Conservation (phyloP, 2,797 vertebrate genomes). For the Diplodus puntazzo region DNA sequence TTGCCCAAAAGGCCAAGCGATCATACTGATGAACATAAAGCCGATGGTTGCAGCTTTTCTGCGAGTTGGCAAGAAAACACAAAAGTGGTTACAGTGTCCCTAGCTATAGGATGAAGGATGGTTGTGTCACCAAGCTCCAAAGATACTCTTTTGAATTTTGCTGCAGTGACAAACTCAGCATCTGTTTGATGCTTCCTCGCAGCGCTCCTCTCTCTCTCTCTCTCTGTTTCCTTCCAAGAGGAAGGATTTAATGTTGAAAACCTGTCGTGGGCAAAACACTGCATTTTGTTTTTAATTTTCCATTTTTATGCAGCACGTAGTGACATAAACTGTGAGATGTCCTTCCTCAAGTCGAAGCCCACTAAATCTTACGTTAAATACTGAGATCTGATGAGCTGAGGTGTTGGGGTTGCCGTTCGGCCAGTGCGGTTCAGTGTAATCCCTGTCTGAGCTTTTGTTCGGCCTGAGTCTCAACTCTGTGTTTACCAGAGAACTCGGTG, state of each 20-base stretch:
- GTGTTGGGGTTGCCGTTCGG: conserved; percentile 10
- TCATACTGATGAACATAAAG: conserved; percentile 51
- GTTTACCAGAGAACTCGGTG: conserved; percentile 13
- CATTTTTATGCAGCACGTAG: conserved; percentile 50
- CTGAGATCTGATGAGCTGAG: conserved; percentile 8
- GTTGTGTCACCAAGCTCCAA: conserved; percentile 68
- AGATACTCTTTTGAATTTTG: conserved; percentile 68
- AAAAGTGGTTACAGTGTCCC: conserved; percentile 73
- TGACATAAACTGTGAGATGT: conserved; percentile 29
- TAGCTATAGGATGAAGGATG: conserved; percentile 76
- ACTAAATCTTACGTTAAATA: conserved; percentile 46
- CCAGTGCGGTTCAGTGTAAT: conserved; percentile 19
- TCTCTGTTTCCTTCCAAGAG: conserved; percentile 37
- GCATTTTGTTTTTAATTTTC: conserved; percentile 53
- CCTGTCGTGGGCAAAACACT: conserved; percentile 51
- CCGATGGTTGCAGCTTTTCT: conserved; percentile 61
- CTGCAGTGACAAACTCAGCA: conserved; percentile 79
- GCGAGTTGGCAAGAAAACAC: conserved; percentile 62
- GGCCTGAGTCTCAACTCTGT: conserved; percentile 1
- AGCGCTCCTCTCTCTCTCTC: conserved; percentile 26
- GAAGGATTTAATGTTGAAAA: conserved; percentile 58
- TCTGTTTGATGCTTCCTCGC: conserved; percentile 71
- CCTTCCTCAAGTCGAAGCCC: conserved; percentile 29
- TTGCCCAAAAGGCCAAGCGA: conserved; percentile 36
- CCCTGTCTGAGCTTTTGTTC: conserved; percentile 23